Percentiles rank a stretch among this genome's conserved stretches.
Conservation (phyloP, 2,113 vertebrate species). For the Hassar affinis region DNA sequence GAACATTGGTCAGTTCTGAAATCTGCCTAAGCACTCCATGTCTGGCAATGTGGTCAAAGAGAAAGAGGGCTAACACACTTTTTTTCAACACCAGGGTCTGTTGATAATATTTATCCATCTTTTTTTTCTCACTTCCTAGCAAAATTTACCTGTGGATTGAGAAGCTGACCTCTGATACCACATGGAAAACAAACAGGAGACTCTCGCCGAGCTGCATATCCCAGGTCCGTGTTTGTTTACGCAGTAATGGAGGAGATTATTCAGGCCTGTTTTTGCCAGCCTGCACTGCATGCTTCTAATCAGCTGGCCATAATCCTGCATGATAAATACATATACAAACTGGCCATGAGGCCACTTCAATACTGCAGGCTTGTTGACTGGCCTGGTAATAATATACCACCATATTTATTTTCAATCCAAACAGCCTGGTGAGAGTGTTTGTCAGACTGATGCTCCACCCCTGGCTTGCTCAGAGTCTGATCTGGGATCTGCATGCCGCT, state of each 20-base stretch:
- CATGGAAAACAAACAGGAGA: constrained; percentile 75
- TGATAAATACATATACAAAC: constrained; percentile 64
- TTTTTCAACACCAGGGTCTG: constrained; percentile 68
- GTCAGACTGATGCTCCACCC: not conserved
- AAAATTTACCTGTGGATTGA: constrained; percentile 66
- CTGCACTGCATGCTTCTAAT: constrained; percentile 60
- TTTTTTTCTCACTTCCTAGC: constrained; percentile 61
- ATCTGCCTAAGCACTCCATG: constrained; percentile 32
- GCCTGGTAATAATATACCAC: constrained; percentile 35
- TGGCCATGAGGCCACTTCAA: constrained; percentile 37
- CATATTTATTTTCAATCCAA: constrained; percentile 44
- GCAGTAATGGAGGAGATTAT: constrained; percentile 59
- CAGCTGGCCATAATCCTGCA: constrained; percentile 55
- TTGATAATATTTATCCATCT: constrained; percentile 73
- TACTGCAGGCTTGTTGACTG: constrained; percentile 26
- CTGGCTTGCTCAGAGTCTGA: not conserved
- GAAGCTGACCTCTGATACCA: constrained; percentile 67
- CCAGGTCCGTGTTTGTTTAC: constrained; percentile 71
- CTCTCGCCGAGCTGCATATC: constrained; percentile 57
- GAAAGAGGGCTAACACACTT: constrained; percentile 54
- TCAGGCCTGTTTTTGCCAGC: constrained; percentile 64
- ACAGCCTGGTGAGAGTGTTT: constrained; percentile 24
- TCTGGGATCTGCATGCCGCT: constrained; percentile 12
- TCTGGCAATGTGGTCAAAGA: constrained; percentile 17
- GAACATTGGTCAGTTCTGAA: constrained; percentile 49